Evolutionary conservation across 2,113 vertebrate genomes (phyloP).

Genomic region (Psilopogon haemacephalus): DNA sequence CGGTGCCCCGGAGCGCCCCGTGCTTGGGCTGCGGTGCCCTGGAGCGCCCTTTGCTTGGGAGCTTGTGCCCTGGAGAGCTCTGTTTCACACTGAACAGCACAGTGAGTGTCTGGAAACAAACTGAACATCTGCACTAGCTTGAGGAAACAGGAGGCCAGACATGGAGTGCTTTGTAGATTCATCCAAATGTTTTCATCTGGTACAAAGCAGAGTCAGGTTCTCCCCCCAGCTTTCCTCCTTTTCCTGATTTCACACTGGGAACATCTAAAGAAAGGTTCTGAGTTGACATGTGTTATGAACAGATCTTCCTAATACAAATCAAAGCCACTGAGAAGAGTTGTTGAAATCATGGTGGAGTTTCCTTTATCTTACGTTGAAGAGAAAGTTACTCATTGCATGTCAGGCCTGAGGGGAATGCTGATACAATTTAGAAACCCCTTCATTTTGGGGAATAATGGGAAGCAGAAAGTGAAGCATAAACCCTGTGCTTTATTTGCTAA

Average conservation of each 20-base stretch:
- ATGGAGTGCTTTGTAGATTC: not conserved
- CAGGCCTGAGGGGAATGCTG: not conserved
- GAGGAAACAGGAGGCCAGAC: not conserved
- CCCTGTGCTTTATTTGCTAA: not conserved
- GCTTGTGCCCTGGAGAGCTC: not conserved
- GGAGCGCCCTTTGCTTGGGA: not conserved
- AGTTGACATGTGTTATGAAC: not conserved
- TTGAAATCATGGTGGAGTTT: not conserved
- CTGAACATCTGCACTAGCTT: not conserved
- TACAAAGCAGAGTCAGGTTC: not conserved
- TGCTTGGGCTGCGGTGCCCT: not conserved
- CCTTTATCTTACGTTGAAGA: not conserved
- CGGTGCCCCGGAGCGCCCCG: no score
- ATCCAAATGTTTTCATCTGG: not conserved
- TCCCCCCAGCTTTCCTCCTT: not conserved
- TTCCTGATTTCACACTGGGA: not conserved
- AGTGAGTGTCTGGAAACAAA: accelerated
- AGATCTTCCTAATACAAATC: not conserved
- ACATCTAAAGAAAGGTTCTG: not conserved
- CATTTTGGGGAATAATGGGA: not conserved
- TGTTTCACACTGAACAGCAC: not conserved
- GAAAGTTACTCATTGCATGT: not conserved
- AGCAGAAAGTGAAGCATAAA: slow-evolving; percentile 24
- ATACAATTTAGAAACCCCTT: not conserved
- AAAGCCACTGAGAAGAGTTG: not conserved